Conservation (phyloP, 1,140 invertebrate species). For the Mamestra configurata region DNA sequence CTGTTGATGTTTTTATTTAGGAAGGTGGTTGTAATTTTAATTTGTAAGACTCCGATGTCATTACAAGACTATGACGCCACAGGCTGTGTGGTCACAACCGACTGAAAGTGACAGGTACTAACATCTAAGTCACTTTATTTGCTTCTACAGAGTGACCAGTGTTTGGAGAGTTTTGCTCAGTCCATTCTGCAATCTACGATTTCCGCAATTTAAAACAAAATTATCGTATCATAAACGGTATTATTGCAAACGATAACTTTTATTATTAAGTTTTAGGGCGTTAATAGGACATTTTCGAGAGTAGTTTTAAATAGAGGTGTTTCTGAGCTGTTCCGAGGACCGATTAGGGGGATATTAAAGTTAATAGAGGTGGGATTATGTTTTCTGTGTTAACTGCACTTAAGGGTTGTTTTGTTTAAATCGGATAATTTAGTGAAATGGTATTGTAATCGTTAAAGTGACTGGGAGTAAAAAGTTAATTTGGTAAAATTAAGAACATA, state of each 20-base stretch:
- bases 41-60: no score
- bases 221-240: conserved; percentile 5
- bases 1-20: no score
- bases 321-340: background rate
- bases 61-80: no score
- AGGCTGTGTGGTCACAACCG: no score
- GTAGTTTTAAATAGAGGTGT: conserved; percentile 9
- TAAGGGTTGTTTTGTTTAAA: conserved; percentile 2
- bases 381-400: background rate
- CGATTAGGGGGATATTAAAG: conserved; percentile 12
- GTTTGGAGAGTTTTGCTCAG: no score
- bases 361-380: conserved; percentile 24
- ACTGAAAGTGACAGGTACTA: no score
- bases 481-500: no score
- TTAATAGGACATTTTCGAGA: background rate
- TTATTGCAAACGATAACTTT: conserved; percentile 10
- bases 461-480: background rate
- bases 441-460: background rate
- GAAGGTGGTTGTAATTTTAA: no score
- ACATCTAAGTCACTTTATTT: no score
- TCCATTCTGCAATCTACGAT: no score
- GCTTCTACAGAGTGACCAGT: no score
- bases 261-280: background rate
- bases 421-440: background rate
- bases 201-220: no score